These are phyloP conservation scores for Conus canariensis DNA, from an alignment of 2,888 invertebrate species.

Conservation along the genomic window DNA sequence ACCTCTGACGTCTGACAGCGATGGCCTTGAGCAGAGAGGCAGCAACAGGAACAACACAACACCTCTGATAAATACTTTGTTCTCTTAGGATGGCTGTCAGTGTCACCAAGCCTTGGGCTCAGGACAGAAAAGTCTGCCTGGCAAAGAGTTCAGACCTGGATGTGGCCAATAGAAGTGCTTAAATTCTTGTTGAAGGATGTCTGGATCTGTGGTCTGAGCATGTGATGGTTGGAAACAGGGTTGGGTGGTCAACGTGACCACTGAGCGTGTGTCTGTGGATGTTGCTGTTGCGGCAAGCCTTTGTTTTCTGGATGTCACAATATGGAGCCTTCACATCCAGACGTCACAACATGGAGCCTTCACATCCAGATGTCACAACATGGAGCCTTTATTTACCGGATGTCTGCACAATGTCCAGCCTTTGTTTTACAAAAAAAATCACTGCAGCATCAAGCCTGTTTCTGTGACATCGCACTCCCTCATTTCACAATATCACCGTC, in stretches of 20 bases:
- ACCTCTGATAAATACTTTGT: background rate
- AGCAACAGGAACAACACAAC: background rate
- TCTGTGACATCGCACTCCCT: too few relatives aligned
- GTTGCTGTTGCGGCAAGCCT: background rate
- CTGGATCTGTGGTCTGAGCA: too few relatives aligned
- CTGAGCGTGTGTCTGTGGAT: background rate
- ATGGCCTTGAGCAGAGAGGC: background rate
- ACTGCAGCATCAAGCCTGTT: too few relatives aligned
- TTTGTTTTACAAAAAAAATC: too few relatives aligned
- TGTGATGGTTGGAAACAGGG: too few relatives aligned
- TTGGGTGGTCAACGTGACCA: background rate
- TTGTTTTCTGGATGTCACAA: background rate
- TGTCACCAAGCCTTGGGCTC: background rate
- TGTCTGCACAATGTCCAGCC: too few relatives aligned
- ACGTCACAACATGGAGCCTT: background rate
- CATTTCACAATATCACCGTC: background rate
- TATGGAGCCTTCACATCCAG: background rate
- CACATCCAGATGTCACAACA: background rate
- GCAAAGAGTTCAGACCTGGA: too few relatives aligned
- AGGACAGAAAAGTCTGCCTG: background rate
- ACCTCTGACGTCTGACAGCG: slow-evolving; percentile 73
- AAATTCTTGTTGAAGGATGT: too few relatives aligned
- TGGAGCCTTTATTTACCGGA: too few relatives aligned
- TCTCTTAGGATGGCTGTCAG: background rate
- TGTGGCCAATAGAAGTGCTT: too few relatives aligned